Percentiles rank a stretch among this genome's conserved stretches.
These are phyloP conservation scores for Colius striatus DNA, from an alignment of 2,113 vertebrate genomes.

Conservation along the genomic window DNA sequence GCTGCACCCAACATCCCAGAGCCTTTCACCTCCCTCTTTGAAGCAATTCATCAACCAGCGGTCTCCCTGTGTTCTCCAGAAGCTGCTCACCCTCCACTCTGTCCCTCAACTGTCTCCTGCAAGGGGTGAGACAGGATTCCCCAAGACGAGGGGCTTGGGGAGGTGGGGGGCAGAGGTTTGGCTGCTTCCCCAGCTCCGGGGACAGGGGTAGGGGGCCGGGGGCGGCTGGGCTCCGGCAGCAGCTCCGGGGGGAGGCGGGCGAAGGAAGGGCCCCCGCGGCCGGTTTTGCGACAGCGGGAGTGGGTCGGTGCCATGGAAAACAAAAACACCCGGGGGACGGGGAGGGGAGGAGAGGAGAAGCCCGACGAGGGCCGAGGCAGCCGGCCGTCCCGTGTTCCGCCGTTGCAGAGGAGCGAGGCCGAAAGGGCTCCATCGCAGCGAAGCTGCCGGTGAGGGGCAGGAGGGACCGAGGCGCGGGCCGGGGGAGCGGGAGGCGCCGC, in stretches of 20 bases:
- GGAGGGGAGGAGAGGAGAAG: constrained; percentile 15
- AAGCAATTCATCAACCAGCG: neutral
- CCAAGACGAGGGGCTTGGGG: too few species aligned
- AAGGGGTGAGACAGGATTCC: neutral
- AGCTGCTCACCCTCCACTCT: neutral
- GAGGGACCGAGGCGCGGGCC: neutral
- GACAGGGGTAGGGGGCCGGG: neutral
- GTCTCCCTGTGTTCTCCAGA: neutral
- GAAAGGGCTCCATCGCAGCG: neutral
- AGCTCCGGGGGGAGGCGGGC: neutral
- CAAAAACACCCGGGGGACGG: constrained; percentile 14
- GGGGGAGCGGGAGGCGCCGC: neutral
- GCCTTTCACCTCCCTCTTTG: neutral
- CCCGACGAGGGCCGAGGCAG: neutral
- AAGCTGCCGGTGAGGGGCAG: neutral
- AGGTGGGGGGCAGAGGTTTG: too few species aligned
- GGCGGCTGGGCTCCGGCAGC: neutral
- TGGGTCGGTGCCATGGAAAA: constrained; percentile 45
- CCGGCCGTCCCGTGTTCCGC: neutral
- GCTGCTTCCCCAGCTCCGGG: neutral
- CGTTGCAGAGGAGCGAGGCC: neutral
- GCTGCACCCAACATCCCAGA: neutral
- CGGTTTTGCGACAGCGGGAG: neutral
- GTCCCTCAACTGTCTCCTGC: neutral
- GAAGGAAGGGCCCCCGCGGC: neutral